Evolutionary conservation across 2,888 invertebrate genomes (phyloP), one percentile per base, ranked within the genome.

Genomic region (Epirrhoe alternata): DNA sequence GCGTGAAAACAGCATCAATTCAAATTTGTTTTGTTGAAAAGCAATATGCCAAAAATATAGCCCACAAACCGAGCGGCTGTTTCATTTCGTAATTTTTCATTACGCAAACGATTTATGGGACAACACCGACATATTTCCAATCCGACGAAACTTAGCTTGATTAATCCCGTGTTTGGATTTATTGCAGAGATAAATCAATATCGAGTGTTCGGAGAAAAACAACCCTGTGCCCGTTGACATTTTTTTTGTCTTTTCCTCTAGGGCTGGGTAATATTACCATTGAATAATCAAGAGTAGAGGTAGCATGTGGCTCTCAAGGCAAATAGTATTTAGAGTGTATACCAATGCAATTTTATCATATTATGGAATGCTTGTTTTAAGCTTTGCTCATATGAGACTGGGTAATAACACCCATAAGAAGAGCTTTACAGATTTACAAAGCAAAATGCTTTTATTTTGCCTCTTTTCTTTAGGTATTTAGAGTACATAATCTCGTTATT

Each of bases 181-280:
- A 92, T 90, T 82, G 82, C 74, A 77, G 74, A 82, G 83, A 90
- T 92, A 91, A 92, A 92, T 92, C 91, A 91, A 87, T 86, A 81
- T 64, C 70, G 79, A 77, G 78, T 71, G 79, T 60, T 45, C 30
- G 51, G 50, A 79, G 85, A 86, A 84, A 89, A 88, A 87, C 86
- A 88, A 81, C 78, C 79, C 76, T 70, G 70, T 70, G 72, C 71
- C 74, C 62, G 75, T 74, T 77, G 76, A 76, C 77, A 76, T 80
- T 83, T 86, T 42, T 84, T 86, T 86, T 84, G 81, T 80, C 80
- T 83, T 81, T 75, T 79, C 73, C 70, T 73, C 7, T 61, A 61
- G 60, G 12, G 67, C 30, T 63, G 38, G 12, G 12, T 12, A 24
- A 24, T 24, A 10, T 42, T 42, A 12, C 38, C 10, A 12, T 10